A percentile compares a stretch with the other conserved stretches of the same genome.
These are phyloP conservation scores for Drosophila helvetica DNA, from an alignment of 2,888 invertebrate species.

Conservation along the genomic window DNA sequence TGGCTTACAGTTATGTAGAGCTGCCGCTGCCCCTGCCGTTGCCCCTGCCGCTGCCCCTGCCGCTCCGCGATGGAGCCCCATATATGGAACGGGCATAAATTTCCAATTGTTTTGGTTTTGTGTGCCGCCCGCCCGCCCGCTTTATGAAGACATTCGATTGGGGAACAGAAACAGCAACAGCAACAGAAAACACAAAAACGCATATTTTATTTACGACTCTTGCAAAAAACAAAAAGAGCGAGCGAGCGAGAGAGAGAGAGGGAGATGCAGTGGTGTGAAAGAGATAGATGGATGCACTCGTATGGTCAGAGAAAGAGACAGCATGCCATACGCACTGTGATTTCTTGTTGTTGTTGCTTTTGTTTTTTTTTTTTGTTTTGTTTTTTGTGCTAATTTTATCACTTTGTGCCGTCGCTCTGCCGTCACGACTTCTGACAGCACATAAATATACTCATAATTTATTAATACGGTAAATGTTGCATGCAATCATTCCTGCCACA, in stretches of 20 bases:
- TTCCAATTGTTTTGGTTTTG: conserved; percentile 74
- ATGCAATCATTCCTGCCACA: conserved; percentile 75
- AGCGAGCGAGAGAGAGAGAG: background rate
- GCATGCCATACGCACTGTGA: conserved; percentile 34
- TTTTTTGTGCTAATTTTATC: conserved; percentile 84
- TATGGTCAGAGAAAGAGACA: background rate
- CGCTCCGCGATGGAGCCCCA: conserved; percentile 27
- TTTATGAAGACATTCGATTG: conserved; percentile 79
- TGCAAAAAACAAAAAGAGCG: conserved; percentile 34
- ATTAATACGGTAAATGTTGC: conserved; percentile 81
- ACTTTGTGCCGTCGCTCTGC: conserved; percentile 84
- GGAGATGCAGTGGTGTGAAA: background rate
- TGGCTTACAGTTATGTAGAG: conserved; percentile 64
- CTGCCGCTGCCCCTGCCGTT: conserved; percentile 21
- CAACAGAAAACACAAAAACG: conserved; percentile 46
- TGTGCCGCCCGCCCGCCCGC: conserved; percentile 68
- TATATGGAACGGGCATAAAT: conserved; percentile 74
- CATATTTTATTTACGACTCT: conserved; percentile 58
- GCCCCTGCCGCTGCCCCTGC: background rate
- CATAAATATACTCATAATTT: conserved; percentile 84
- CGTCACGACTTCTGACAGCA: conserved; percentile 82
- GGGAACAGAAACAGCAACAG: background rate
- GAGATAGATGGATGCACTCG: background rate
- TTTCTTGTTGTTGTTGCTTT: conserved; percentile 34
- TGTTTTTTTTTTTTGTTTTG: conserved; percentile 68